phyloP scores from a whole-genome alignment of 2,113 vertebrate genomes.

The Esox niger region DNA sequence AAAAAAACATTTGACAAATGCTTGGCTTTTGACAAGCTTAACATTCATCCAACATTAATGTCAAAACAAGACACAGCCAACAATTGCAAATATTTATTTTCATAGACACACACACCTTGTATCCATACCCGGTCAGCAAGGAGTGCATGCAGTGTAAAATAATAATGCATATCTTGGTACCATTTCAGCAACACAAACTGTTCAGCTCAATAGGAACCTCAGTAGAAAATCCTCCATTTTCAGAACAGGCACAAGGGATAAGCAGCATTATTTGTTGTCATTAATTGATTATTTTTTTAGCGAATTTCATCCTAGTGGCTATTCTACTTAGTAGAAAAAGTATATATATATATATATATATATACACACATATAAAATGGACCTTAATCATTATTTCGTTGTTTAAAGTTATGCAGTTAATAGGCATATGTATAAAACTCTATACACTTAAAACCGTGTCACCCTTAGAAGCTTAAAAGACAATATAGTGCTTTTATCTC shows the following conservation, averaged over 20 bases:
- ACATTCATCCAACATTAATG: constrained; percentile 29
- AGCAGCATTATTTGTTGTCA: constrained; percentile 46
- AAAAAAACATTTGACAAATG: constrained; percentile 20
- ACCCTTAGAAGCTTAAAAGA: constrained; percentile 68
- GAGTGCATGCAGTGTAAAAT: constrained; percentile 25
- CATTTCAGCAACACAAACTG: constrained; percentile 8
- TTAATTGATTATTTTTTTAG: constrained; percentile 35
- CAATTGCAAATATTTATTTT: constrained; percentile 24
- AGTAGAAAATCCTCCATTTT: constrained; percentile 1
- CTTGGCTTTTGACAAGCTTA: constrained; percentile 21
- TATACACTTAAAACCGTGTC: constrained; percentile 81
- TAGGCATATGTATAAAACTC: constrained; percentile 81
- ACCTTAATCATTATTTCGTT: constrained; percentile 66
- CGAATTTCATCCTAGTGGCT: constrained; percentile 59
- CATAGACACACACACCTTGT: constrained; percentile 9
- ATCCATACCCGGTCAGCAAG: constrained; percentile 20
- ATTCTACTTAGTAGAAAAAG: constrained; percentile 85
- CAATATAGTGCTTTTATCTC: constrained; percentile 74
- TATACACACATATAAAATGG: no score
- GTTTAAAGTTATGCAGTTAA: constrained; percentile 75
- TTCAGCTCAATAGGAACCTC: constrained; percentile 6
- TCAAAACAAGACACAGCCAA: constrained; percentile 4
- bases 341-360: no score
- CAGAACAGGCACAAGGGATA: constrained; percentile 21
- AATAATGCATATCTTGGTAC: constrained; percentile 29